These are phyloP conservation scores for Lagorchestes hirsutus DNA, from an alignment of 2,797 vertebrate genomes.

Conservation along the genomic window DNA sequence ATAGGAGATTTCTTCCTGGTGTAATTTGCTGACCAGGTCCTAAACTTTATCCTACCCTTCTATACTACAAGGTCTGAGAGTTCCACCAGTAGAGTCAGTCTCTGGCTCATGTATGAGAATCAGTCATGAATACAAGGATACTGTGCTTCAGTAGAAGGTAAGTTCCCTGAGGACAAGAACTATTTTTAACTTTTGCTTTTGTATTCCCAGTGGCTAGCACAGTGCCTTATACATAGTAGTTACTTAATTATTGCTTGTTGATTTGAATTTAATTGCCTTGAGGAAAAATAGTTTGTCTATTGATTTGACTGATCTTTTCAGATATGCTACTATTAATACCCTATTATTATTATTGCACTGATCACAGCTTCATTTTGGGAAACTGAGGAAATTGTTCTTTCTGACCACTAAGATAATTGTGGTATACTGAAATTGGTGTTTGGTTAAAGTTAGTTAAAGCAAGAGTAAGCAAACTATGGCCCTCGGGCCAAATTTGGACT, in stretches of 20 bases:
- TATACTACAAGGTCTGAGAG: background rate
- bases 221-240: background rate
- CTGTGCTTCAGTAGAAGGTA: background rate
- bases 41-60: background rate
- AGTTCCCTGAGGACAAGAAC: background rate
- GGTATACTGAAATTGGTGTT: background rate
- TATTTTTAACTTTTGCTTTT: background rate
- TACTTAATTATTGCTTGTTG: background rate
- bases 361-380: background rate
- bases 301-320: background rate
- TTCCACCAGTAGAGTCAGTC: background rate
- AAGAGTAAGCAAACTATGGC: background rate
- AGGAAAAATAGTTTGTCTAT: background rate
- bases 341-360: background rate
- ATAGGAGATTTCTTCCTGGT: background rate
- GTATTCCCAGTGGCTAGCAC: background rate
- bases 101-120: background rate
- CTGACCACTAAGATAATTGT: background rate
- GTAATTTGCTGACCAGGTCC: background rate
- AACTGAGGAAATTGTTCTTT: background rate
- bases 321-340: background rate
- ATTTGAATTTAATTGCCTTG: background rate
- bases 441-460: background rate
- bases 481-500: background rate
- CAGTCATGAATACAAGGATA: background rate